Conservation (phyloP, 2,888 invertebrate genomes). For the Lasioglossum lativentre region DNA sequence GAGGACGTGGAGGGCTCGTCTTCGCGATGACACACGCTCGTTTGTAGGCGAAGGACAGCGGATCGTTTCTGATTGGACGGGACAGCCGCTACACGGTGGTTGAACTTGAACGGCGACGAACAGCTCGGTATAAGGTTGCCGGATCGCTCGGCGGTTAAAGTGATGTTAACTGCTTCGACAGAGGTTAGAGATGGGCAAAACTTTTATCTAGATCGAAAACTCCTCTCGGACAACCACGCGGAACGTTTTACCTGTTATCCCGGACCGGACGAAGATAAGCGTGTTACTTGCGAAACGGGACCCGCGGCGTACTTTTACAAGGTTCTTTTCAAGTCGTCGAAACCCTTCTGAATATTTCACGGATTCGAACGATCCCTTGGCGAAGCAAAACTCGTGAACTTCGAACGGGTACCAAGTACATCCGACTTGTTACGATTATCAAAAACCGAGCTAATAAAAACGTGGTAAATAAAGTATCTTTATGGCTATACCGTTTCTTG, state of each 20-base stretch:
- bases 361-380: neutral
- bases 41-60: slow-evolving; percentile 47
- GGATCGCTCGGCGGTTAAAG: slow-evolving; percentile 75
- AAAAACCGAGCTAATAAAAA: too few relatives aligned
- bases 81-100: slow-evolving; percentile 80
- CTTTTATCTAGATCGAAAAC: slow-evolving; percentile 9
- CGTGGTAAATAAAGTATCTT: too few relatives aligned
- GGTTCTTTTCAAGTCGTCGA: neutral
- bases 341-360: neutral
- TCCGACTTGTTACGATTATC: too few relatives aligned
- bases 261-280: neutral
- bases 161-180: slow-evolving; percentile 78
- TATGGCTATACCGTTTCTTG: too few relatives aligned
- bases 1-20: slow-evolving; percentile 43
- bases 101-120: slow-evolving; percentile 70
- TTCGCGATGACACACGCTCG: slow-evolving; percentile 54
- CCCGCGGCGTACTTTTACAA: neutral
- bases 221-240: neutral
- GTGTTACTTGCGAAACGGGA: neutral
- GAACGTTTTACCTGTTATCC: slow-evolving; percentile 10
- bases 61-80: slow-evolving; percentile 72
- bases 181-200: slow-evolving; percentile 53
- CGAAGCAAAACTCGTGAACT: neutral
- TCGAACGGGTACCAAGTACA: too few relatives aligned
- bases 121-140: slow-evolving; percentile 76